These are phyloP conservation scores for Cremastobaeus sp. DNA, from an alignment of 2,888 invertebrate genomes.

Conservation along the genomic window DNA sequence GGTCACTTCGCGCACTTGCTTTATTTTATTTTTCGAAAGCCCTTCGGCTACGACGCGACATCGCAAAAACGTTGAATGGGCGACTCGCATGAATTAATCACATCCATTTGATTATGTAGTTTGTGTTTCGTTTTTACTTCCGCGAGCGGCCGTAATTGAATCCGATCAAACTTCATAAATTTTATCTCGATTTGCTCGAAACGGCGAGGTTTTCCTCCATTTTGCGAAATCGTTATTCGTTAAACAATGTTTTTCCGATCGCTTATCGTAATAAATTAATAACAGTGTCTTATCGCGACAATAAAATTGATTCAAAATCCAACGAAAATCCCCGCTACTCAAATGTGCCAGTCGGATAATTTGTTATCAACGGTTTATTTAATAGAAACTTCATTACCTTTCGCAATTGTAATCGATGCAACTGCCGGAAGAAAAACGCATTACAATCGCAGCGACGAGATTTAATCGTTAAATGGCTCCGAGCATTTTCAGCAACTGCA, in stretches of 20 bases:
- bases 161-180: conserved; percentile 9
- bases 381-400: conserved; percentile 21
- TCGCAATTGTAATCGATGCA: conserved; percentile 19
- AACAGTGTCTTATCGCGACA: conserved; percentile 20
- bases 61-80: no score
- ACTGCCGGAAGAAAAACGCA: conserved; percentile 17
- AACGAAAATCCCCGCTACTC: conserved; percentile 1
- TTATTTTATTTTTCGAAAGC: conserved; percentile 1
- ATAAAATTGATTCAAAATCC: conserved; percentile 30
- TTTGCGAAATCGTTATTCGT: conserved; percentile 6
- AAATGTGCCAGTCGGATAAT: conserved; percentile 10
- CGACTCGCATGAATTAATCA: conserved; percentile 13
- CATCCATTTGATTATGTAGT: neutral
- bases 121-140: no score
- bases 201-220: conserved; percentile 3
- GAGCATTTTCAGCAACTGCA: no score
- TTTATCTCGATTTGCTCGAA: neutral
- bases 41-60: no score
- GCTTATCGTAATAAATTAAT: conserved; percentile 20
- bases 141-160: conserved; percentile 9
- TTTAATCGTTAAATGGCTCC: conserved; percentile 36
- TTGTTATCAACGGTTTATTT: conserved; percentile 20
- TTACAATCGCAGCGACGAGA: conserved; percentile 36
- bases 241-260: conserved; percentile 9
- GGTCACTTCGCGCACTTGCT: no score